Evolutionary conservation across 2,113 vertebrate genomes (phyloP).

Genomic region (Gymnobelideus leadbeateri): DNA sequence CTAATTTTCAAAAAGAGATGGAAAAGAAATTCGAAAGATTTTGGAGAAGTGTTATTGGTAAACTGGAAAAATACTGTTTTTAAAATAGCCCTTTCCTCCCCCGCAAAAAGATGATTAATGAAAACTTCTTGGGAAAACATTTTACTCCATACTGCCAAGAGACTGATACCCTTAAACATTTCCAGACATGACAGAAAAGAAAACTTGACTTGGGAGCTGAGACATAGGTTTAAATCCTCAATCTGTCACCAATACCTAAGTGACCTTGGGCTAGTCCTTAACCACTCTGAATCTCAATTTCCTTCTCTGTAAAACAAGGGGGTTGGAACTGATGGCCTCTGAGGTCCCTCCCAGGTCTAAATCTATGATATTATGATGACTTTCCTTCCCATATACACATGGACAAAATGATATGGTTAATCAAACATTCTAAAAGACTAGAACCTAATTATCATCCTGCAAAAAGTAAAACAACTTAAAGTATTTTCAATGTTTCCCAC

Average conservation of each 20-base stretch:
- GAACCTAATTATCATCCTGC: slow-evolving; percentile 3
- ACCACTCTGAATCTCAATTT: neutral
- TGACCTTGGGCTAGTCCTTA: neutral
- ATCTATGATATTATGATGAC: neutral
- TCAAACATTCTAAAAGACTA: slow-evolving; percentile 37
- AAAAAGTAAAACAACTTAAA: neutral
- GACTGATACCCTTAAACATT: neutral
- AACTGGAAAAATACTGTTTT: neutral
- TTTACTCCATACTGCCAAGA: neutral
- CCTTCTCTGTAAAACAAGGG: neutral
- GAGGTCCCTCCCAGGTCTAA: neutral
- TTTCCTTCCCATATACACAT: neutral
- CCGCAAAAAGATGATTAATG: neutral
- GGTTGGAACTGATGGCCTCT: neutral
- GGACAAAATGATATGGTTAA: slow-evolving; percentile 25
- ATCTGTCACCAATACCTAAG: neutral
- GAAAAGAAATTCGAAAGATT: neutral
- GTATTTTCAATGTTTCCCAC: slow-evolving; percentile 16
- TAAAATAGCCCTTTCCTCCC: neutral
- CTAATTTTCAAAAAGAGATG: slow-evolving; percentile 23
- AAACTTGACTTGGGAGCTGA: neutral
- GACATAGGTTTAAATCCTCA: neutral
- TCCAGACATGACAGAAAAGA: neutral
- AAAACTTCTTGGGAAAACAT: neutral
- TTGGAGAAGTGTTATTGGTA: neutral